Evolutionary conservation across 2,888 invertebrate species (phyloP), one percentile per base, ranked within the genome.

Genomic region (Scaptomyza flava): DNA sequence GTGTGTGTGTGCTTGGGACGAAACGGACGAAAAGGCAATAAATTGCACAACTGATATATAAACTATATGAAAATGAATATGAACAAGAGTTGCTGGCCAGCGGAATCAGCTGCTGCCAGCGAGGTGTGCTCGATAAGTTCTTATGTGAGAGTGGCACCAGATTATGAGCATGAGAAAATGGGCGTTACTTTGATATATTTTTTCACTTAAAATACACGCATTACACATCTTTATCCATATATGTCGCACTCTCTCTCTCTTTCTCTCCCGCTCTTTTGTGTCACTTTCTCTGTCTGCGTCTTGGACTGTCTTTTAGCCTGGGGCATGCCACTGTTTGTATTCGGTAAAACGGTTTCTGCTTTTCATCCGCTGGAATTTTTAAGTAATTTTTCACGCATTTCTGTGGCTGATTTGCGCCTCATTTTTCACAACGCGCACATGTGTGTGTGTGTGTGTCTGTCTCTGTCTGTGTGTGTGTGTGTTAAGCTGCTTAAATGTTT

Each of bases 311-410:
- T 77, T 56, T 47, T 47, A 14, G 38, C 38, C 52, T 45, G 33
- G 45, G 73, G 77, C 73, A 62, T 48, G 77, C 68, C 73, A 73
- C 65, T 80, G 64, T 70, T 72, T 81, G 58, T 84, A 66, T 84
- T 71, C 78, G 70, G 68, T 73, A 77, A 77, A 74, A 68, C 67
- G 68, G 58, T 78, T 78, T 65, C 62, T 72, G 66, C 63, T 72
- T 77, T 85, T 87, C 82, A 87, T 87, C 80, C 83, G 79, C 57
- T 85, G 83, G 88, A 73, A 79, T 82, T 82, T 87, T 77, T 73
- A 85, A 87, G 88, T 82, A 87, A 82, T 87, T 83, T 83, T 87
- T 88, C 87, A 88, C 86, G 87, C 88, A 83, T 88, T 87, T 88
- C 84, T 86, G 83, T 81, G 88, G 88, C 87, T 86, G 88, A 86